Base-by-base conservation (phyloP, 2,113 vertebrate genomes). In the Pachyramphus minor region DNA sequence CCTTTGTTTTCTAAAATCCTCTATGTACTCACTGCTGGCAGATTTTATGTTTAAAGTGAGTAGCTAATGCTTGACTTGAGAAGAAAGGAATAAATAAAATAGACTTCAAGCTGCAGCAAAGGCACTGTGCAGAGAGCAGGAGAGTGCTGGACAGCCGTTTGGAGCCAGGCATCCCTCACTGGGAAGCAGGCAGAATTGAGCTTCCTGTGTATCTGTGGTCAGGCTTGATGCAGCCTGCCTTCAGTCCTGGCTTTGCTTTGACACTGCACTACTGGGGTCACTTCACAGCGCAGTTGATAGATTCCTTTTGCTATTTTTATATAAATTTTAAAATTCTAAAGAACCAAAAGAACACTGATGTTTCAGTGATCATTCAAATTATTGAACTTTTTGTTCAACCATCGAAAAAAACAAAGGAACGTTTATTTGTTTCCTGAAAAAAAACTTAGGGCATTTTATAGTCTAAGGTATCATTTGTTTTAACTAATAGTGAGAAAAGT, bases 81-180 rank as follows among this genome's bases (percentile, higher is more conserved):
- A 94, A 89, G 56, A 72, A 91, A 88, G 47, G 27, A 71, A 88
- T 60, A 88, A 79, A 56, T 89, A 75, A 95, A 96, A 63, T 28
- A 74, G 67, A 59, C 68, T 44, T 67, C 31, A 6, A 66, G 4
- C 56, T 88, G 69, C 39, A 77, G 55, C 53, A 85, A 10, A 72
- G 56, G 74, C 56, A 49, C 82, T 47, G 45, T 49, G 71, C 79
- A 76, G 74, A 30, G 3, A 73, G 59, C 33, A 89, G 74, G 28
- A 49, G 21, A 18, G 60, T 15, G 64, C 64, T 63, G 49, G 68
- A 39, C 17, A 14, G 0, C 2, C 4, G 0, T 83, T 69, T 62
- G 71, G 28, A 58, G 80, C n/a, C 79, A 47, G 49, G 82, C 47
- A 47, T 69, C 59, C 68, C 49, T 60, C 1, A 0, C 42, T 55